These are phyloP conservation scores for Aphelocoma californica DNA, from an alignment of 2,797 vertebrate genomes.

Conservation along the genomic window DNA sequence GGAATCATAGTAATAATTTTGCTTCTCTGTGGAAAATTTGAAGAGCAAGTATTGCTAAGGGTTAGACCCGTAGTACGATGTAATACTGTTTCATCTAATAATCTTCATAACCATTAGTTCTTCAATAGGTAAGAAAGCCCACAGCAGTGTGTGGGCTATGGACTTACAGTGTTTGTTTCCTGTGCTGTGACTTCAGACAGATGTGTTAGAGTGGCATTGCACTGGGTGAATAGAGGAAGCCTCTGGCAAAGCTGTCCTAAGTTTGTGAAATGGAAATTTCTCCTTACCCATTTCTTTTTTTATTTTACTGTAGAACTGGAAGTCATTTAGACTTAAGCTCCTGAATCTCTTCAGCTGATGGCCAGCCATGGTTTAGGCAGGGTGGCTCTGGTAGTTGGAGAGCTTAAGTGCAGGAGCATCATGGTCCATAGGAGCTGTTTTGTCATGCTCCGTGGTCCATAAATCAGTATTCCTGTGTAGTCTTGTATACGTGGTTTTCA, in stretches of 20 bases:
- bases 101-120: neutral
- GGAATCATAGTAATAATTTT: neutral
- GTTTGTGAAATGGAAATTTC: neutral
- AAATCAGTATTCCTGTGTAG: neutral
- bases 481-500: neutral
- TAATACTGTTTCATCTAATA: neutral
- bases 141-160: neutral
- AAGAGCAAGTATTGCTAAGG: neutral
- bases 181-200: neutral
- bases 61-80: neutral
- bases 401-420: neutral
- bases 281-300: neutral
- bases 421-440: neutral
- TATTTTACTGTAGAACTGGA: neutral
- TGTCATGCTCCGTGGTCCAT: neutral
- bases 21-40: neutral
- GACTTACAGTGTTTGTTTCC: accelerated
- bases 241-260: neutral
- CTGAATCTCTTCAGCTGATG: neutral
- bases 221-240: neutral
- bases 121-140: neutral
- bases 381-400: neutral
- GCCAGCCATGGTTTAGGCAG: neutral
- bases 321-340: neutral
- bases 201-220: neutral